phyloP scores from a whole-genome alignment of 2,113 vertebrate species.

The Piprites chloris region DNA sequence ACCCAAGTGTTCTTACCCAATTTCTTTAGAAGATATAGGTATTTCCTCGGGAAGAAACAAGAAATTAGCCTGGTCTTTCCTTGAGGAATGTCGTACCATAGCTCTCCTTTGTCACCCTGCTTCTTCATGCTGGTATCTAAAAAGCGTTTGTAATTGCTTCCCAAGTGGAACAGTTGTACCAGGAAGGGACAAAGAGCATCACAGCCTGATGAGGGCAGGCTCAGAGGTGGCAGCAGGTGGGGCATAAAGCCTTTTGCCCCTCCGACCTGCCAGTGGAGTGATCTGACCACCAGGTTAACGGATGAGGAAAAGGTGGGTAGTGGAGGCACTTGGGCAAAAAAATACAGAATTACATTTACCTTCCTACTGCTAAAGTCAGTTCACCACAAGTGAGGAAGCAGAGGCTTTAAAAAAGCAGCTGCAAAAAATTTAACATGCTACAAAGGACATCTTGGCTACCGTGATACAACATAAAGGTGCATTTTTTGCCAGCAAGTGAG shows the following conservation, averaged over 20 bases:
- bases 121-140: neutral
- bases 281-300: too few species aligned
- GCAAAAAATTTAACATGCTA: neutral
- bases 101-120: neutral
- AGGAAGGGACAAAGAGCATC: neutral
- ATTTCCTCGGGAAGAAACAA: neutral
- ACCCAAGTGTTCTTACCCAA: neutral
- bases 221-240: neutral
- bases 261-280: neutral
- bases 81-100: neutral
- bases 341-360: neutral
- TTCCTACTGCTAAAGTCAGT: neutral
- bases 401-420: neutral
- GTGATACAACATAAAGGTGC: neutral
- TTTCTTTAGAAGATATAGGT: neutral
- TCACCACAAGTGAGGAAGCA: neutral
- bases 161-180: neutral
- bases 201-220: neutral
- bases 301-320: neutral
- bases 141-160: neutral
- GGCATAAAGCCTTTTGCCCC: neutral
- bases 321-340: neutral
- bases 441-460: neutral
- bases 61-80: neutral
- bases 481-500: neutral